Evolutionary conservation across 1,140 invertebrate genomes (phyloP).

Genomic region (Augochlora pura): DNA sequence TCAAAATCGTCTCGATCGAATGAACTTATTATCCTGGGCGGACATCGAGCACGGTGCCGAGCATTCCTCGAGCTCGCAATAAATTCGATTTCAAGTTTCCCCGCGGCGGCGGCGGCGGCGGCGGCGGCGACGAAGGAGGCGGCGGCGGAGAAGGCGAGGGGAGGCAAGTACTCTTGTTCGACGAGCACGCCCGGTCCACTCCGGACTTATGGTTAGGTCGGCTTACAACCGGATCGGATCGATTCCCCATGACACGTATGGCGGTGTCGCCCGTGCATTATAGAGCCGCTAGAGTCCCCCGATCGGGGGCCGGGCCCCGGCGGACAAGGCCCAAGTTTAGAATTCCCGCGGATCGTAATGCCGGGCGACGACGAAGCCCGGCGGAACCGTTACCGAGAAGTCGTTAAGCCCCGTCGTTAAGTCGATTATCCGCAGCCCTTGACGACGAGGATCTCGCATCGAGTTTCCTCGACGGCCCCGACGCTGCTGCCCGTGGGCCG

Average conservation of each 20-base stretch:
- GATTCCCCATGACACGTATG: constrained; percentile 69
- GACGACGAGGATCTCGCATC: constrained; percentile 63
- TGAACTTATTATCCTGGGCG: background rate
- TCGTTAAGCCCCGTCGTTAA: constrained; percentile 70
- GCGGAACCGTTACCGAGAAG: constrained; percentile 66
- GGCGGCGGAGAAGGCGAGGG: background rate
- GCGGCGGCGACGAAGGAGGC: too few species aligned
- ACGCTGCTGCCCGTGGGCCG: background rate
- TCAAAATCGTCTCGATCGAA: too few species aligned
- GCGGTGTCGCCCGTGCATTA: constrained; percentile 62
- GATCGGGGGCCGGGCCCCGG: background rate
- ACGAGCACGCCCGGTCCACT: constrained; percentile 55
- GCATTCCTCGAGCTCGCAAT: background rate
- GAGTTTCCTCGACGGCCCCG: constrained; percentile 61
- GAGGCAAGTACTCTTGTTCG: constrained; percentile 52
- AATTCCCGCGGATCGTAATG: constrained; percentile 64
- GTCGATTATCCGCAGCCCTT: constrained; percentile 67
- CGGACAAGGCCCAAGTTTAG: constrained; percentile 53
- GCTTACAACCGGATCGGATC: constrained; percentile 73
- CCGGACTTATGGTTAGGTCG: constrained; percentile 62
- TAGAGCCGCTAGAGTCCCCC: constrained; percentile 31
- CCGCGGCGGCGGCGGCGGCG: background rate
- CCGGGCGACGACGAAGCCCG: constrained; percentile 35
- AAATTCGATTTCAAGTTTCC: constrained; percentile 37
- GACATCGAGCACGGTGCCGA: background rate